A percentile compares a stretch with the other conserved stretches of the same genome.
These are phyloP conservation scores for Metopolophium dirhodum DNA, from an alignment of 1,140 invertebrate species.

Conservation along the genomic window DNA sequence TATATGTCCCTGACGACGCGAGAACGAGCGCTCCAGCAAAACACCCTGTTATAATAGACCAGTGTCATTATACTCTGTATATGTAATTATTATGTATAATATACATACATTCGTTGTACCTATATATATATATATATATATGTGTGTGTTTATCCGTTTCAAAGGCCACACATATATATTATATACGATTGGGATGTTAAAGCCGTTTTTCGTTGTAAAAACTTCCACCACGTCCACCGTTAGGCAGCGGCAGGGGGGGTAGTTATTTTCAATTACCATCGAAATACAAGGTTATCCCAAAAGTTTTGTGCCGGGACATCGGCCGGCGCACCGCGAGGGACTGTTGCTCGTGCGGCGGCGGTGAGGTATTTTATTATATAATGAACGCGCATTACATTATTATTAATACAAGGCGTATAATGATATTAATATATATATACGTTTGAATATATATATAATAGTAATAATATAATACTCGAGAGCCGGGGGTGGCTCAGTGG, in stretches of 20 bases:
- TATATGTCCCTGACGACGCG: background rate
- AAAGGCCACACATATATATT: background rate
- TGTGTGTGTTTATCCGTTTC: background rate
- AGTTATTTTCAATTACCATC: conserved; percentile 38
- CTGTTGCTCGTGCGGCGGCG: background rate
- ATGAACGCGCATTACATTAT: background rate
- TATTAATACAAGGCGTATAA: background rate
- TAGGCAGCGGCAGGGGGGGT: background rate
- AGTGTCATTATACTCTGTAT: background rate
- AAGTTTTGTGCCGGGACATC: conserved; percentile 27
- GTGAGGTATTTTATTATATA: background rate
- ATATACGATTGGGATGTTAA: conserved; percentile 39
- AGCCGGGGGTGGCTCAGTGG: background rate
- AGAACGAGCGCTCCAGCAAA: background rate
- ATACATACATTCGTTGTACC: background rate
- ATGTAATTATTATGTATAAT: too few species aligned
- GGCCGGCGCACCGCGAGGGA: background rate
- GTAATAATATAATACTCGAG: background rate
- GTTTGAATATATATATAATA: background rate
- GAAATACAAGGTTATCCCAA: background rate
- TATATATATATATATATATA: background rate
- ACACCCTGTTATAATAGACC: background rate
- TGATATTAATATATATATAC: conserved; percentile 13
- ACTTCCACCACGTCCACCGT: background rate
- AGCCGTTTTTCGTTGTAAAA: conserved; percentile 50